A percentile compares a stretch with the other conserved stretches of the same genome.
phyloP scores from a whole-genome alignment of 1,140 invertebrate species.

The Kradibia gibbosae region DNA sequence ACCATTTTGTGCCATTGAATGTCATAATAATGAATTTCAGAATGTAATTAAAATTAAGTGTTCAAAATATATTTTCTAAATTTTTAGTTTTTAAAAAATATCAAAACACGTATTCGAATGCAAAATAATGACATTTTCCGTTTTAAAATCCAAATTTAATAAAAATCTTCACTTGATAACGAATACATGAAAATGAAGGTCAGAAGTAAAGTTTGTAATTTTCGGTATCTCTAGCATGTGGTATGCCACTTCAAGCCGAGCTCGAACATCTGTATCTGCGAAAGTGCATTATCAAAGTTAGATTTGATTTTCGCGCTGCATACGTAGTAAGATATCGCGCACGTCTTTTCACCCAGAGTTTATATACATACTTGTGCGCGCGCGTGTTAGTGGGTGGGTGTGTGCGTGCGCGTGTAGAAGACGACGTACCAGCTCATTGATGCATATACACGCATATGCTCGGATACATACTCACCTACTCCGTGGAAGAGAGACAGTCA shows the following conservation, averaged over 20 bases:
- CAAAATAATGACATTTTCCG: not conserved
- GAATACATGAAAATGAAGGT: not conserved
- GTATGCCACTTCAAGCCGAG: not conserved
- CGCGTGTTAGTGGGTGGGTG: not conserved
- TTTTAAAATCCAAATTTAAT: not conserved
- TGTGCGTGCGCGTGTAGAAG: not conserved
- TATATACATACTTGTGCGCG: not conserved
- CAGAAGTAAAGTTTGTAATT: not conserved
- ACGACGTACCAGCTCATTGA: not conserved
- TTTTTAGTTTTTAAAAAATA: too few species aligned
- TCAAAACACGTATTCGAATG: not conserved
- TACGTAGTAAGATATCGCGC: not conserved
- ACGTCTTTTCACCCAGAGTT: not conserved
- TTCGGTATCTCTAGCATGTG: not conserved
- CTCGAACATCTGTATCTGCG: not conserved
- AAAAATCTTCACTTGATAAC: too few species aligned
- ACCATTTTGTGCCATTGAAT: not conserved
- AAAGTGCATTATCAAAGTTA: conserved; percentile 45
- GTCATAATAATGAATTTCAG: not conserved
- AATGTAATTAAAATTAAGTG: too few species aligned
- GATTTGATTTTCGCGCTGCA: conserved; percentile 30
- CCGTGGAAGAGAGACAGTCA: too few species aligned
- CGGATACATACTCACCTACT: too few species aligned
- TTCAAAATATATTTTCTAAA: too few species aligned
- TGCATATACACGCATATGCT: not conserved